phyloP scores from a whole-genome alignment of 2,113 vertebrate species.

The Triplophysa siluroides region DNA sequence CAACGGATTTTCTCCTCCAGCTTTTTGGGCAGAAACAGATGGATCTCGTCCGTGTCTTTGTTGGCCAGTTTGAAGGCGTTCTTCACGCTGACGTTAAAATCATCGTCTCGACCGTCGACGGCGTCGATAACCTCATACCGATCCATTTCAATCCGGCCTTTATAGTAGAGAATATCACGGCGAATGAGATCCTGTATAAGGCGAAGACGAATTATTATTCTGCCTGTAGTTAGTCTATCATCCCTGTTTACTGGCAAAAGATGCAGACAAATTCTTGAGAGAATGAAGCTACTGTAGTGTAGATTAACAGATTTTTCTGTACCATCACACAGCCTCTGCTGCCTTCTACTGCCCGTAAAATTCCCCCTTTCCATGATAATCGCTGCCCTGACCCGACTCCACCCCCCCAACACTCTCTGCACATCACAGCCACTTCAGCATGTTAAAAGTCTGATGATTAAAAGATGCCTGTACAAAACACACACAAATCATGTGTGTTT shows the following conservation, averaged over 20 bases:
- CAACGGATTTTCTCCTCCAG: constrained; percentile 97
- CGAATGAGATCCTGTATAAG: constrained; percentile 89
- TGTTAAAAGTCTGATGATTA: not conserved
- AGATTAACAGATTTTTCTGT: not conserved
- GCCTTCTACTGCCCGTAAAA: not conserved
- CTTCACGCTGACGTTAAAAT: constrained; percentile 98
- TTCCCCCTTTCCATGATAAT: too few relatives aligned
- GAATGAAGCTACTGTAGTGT: not conserved
- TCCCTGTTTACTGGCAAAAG: not conserved
- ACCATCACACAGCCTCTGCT: not conserved
- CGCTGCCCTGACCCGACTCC: too few relatives aligned
- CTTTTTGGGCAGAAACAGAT: constrained; percentile 98
- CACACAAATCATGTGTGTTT: not conserved
- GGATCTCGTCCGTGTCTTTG: constrained; percentile 96
- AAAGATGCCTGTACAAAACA: not conserved
- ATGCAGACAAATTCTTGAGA: not conserved
- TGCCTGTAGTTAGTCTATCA: not conserved
- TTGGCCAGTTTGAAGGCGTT: constrained; percentile 98
- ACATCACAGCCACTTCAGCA: too few relatives aligned
- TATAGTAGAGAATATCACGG: constrained; percentile 96
- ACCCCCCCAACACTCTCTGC: too few relatives aligned
- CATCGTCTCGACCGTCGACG: constrained; percentile 93
- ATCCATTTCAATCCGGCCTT: constrained; percentile 98
- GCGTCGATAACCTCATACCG: constrained; percentile 93
- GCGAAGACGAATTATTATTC: not conserved